phyloP scores from a whole-genome alignment of 2,113 vertebrate species.

The Pholis gunnellus region DNA sequence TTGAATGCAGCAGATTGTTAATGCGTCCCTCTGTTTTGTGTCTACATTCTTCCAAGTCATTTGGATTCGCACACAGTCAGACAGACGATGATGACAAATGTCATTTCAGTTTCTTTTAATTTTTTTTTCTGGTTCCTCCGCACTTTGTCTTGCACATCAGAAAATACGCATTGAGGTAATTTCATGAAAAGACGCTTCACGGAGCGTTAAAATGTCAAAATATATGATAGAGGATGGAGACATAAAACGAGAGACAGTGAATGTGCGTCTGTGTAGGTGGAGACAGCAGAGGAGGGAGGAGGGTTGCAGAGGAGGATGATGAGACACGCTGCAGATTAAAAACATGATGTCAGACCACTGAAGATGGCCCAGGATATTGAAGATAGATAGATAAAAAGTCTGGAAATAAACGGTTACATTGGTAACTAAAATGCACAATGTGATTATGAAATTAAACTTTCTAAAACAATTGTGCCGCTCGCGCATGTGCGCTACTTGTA shows the following conservation, averaged over 20 bases:
- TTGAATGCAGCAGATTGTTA: neutral
- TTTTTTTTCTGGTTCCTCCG: neutral
- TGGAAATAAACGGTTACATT: neutral
- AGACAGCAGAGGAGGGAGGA: slow-evolving; percentile 58
- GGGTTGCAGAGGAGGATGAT: slow-evolving; percentile 62
- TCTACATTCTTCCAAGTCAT: neutral
- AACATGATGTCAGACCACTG: slow-evolving; percentile 50
- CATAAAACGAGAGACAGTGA: slow-evolving; percentile 46
- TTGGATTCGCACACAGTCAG: neutral
- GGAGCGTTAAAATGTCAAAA: slow-evolving; percentile 56
- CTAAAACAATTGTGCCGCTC: neutral
- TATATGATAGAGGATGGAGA: slow-evolving; percentile 60
- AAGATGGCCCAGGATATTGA: slow-evolving; percentile 39
- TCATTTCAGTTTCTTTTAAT: neutral
- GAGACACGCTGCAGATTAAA: slow-evolving; percentile 76
- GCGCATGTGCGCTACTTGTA: neutral
- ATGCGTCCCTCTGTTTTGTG: neutral
- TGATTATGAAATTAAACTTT: neutral
- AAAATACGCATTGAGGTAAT: slow-evolving; percentile 49
- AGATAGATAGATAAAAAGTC: slow-evolving; percentile 14
- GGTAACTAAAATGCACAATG: neutral
- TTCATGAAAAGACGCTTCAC: slow-evolving; percentile 33
- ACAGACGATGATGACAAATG: neutral
- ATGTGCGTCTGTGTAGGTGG: slow-evolving; percentile 52
- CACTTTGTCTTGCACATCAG: slow-evolving; percentile 9